Evolutionary conservation across 2,888 invertebrate genomes (phyloP).

Genomic region (Amblyjoppa fuscipennis): DNA sequence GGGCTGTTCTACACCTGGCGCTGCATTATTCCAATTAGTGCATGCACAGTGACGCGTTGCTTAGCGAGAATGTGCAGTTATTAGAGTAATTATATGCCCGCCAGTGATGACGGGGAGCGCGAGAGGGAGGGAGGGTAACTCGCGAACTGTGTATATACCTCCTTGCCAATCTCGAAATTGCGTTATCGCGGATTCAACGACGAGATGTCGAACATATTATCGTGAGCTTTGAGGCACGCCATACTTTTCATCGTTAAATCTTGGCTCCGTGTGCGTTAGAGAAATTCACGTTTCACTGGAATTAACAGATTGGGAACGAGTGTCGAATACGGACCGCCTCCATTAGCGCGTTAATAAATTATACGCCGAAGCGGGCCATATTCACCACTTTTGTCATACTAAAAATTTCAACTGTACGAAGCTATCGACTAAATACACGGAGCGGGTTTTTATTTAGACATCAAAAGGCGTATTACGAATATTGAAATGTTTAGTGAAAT

Average conservation of each 20-base stretch:
- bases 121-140: not conserved
- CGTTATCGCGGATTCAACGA: slow-evolving; percentile 11
- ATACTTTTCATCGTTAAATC: not conserved
- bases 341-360: no score
- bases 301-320: no score
- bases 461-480: no score
- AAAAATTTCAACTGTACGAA: no score
- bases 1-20: slow-evolving; percentile 42
- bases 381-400: no score
- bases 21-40: slow-evolving; percentile 65
- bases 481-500: no score
- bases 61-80: slow-evolving; percentile 60
- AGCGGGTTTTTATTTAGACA: no score
- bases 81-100: slow-evolving; percentile 57
- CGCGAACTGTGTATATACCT: not conserved
- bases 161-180: slow-evolving; percentile 45
- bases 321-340: no score
- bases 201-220: slow-evolving; percentile 5
- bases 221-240: not conserved
- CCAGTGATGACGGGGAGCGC: not conserved
- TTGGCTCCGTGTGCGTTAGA: not conserved
- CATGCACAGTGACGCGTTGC: slow-evolving; percentile 59
- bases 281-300: not conserved
- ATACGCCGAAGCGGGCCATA: no score
- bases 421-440: no score